Evolutionary conservation across 2,113 vertebrate species (phyloP).

Genomic region (Colius striatus): DNA sequence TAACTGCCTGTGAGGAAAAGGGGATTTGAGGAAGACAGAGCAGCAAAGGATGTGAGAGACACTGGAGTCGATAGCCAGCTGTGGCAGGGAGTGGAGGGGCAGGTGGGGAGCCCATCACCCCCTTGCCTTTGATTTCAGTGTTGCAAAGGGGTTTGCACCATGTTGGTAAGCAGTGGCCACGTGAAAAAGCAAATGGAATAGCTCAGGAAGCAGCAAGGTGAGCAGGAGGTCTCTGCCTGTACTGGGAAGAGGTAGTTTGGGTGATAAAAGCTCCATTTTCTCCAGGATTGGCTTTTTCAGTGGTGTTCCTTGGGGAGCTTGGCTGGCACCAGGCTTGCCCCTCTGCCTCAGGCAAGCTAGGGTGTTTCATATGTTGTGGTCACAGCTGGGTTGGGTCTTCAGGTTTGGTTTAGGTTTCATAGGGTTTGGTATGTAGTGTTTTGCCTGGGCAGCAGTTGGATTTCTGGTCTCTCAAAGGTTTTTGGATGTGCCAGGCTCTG

Average conservation of each 20-base stretch:
- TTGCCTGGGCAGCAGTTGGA: background rate
- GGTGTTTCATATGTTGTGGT: fast-evolving
- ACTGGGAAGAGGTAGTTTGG: background rate
- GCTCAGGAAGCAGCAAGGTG: background rate
- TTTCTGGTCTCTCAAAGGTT: background rate
- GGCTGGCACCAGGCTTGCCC: no score
- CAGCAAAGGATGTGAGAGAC: background rate
- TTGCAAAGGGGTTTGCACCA: background rate
- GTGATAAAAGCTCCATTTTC: background rate
- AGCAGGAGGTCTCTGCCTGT: background rate
- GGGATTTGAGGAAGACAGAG: background rate
- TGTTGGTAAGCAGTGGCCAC: fast-evolving
- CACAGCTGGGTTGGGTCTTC: background rate
- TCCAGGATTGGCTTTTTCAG: background rate
- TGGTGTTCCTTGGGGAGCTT: fast-evolving
- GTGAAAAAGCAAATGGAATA: background rate
- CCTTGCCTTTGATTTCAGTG: background rate
- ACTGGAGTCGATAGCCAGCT: fast-evolving
- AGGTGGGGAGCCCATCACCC: background rate
- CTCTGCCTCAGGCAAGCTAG: background rate
- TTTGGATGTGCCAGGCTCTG: background rate
- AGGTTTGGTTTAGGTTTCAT: fast-evolving
- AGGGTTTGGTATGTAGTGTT: background rate
- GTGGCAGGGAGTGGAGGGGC: background rate
- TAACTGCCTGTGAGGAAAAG: background rate